Evolutionary conservation across 1,140 invertebrate species (phyloP), one percentile per base, ranked within the genome.

Genomic region (Bicyclus anynana): DNA sequence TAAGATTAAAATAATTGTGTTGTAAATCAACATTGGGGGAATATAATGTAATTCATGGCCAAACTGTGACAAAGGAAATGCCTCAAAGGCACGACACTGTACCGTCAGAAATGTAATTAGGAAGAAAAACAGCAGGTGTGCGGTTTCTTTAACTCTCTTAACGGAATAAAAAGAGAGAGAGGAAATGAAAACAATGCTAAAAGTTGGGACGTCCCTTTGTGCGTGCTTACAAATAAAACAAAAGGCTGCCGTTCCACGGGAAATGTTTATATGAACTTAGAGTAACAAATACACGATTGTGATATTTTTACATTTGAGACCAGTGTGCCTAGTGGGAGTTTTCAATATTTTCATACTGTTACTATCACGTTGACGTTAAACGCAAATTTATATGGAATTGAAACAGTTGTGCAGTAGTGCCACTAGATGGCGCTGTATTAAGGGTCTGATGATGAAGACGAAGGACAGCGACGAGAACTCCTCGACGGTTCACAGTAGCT

Each of bases 51-150:
- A 56, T 49, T 56, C 26, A 23, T 37, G 37, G 38, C 48, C 21
- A 17, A 20, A 56, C 54, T 18, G 35, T 40, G 33, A 56, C 33
- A 56, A 56, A 56, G 54, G 54, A 29, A 17, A 40, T 0, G 33
- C 35, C 47, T 42, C 54, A 40, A 42, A 50, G 54, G 47, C 17
- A 40, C 23, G 17, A 23, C 17, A 23, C 6, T 17, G 47, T 40
- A 52, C 33, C 21, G 46, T 42, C 35, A 50, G 27, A 55, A 61
- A 61, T 61, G 49, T 50, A 55, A 61, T 61, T 61, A 61, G 14
- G 14, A 55, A 55, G 53, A 61, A 55, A 61, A 61, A 51, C 42
- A 61, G n/a, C 54, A 38, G 51, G 44, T 53, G 35, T 48, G 21
- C 49, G 49, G 57, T 59, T n/a, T 51, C 18, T 48, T 47, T 51